Base-by-base conservation (phyloP, 2,797 vertebrate species). In the Chaenodraco wilsoni region DNA sequence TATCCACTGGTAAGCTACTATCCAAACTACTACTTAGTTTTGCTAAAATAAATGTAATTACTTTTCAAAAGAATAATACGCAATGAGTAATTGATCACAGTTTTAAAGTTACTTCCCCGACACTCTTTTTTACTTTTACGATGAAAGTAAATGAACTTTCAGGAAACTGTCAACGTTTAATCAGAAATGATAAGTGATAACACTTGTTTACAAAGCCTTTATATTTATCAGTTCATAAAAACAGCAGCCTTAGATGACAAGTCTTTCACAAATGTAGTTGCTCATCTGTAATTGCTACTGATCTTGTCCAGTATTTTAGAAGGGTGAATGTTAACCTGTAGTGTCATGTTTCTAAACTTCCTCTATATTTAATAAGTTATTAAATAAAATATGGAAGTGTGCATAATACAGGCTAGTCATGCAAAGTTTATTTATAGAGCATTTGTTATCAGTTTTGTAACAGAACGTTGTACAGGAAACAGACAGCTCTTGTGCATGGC, bases 391-490 rank as follows among this genome's bases (percentile, higher is more conserved):
- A 23, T 9, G 10, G n/a, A 19, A 14, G 27, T 15, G 31, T 48
- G 23, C 50, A 49, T 56, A 31, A 55, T 37, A 46, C n/a, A 9
- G 21, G 43, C 31, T 21, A 0, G 10, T 70, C 44, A 33, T 65
- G 13, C 27, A 13, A 37, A 14, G 40, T 68, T 73, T 76, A 79
- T 75, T 78, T 64, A 52, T 66, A 79, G 69, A 59, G 45, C 59
- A n/a, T 67, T 75, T 27, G 78, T 82, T 82, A 84, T 87, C 84
- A 78, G 72, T 43, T 59, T 59, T 16, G 49, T 69, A 69, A 69
- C 78, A 80, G 71, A 52, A 12, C 2, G 0, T 19, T 48, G 31
- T 3, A 55, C 69, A 84, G 86, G 82, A 86, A 83, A 65, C 50
- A 63, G 48, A 50, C 52, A 31, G 17, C 31, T 62, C 27, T 54